Percentiles rank a stretch among this genome's conserved stretches.
Conservation (phyloP, 2,113 vertebrate species). For the Pogona vitticeps region DNA sequence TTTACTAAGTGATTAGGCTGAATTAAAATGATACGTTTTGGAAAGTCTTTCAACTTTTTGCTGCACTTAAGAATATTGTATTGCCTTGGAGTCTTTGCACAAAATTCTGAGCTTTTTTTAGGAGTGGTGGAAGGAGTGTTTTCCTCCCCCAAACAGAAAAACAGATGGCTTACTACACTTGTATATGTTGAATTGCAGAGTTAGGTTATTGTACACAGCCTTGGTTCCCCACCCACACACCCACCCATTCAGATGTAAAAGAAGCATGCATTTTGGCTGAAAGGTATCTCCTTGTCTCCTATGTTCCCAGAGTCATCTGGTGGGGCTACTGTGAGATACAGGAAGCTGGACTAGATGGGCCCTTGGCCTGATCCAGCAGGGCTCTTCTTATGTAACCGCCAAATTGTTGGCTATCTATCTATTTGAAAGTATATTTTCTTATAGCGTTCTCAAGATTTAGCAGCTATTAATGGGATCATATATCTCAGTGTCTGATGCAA, state of each 20-base stretch:
- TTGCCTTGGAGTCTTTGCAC: fast-evolving
- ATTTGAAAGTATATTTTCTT: conserved; percentile 59
- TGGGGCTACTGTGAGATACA: too few relatives aligned
- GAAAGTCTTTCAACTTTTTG: not conserved
- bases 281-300: not conserved
- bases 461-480: conserved; percentile 59
- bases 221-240: conserved; percentile 28
- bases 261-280: conserved; percentile 32
- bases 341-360: too few relatives aligned
- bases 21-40: conserved; percentile 16
- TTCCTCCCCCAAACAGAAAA: not conserved
- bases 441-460: conserved; percentile 52
- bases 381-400: too few relatives aligned
- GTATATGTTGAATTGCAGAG: conserved; percentile 37
- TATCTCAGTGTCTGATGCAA: conserved; percentile 43
- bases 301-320: too few relatives aligned
- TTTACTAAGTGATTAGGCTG: not conserved
- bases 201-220: conserved; percentile 43
- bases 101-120: not conserved
- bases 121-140: not conserved
- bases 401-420: conserved; percentile 41
- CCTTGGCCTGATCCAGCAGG: too few relatives aligned
- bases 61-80: fast-evolving
- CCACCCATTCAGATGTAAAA: conserved; percentile 46
- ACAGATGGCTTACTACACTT: conserved; percentile 24